A percentile compares a stretch with the other conserved stretches of the same genome.
Conservation (phyloP, 2,888 invertebrate species). For the Zeuzera pyrina region DNA sequence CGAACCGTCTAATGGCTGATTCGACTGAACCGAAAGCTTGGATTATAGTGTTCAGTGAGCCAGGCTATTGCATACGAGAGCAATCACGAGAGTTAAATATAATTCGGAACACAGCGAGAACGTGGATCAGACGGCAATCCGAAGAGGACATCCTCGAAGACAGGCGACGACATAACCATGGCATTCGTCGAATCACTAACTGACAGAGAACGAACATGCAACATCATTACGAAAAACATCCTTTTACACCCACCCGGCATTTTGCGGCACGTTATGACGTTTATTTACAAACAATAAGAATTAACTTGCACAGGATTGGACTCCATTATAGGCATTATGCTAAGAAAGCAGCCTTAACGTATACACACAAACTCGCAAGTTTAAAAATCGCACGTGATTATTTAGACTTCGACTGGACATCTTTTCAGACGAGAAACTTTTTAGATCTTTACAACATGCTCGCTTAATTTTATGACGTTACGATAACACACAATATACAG, state of each 20-base stretch:
- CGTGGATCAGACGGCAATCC: conserved; percentile 4
- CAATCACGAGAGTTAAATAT: conserved; percentile 3
- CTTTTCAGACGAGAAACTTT: background rate
- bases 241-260: conserved; percentile 4
- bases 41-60: conserved; percentile 1
- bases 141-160: conserved; percentile 1
- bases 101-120: conserved; percentile 2
- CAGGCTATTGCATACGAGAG: conserved; percentile 2
- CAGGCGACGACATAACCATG: conserved; percentile 6
- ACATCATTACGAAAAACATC: conserved; percentile 4
- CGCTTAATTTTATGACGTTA: background rate
- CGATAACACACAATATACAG: background rate
- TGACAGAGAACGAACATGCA: conserved; percentile 4
- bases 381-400: background rate
- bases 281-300: conserved; percentile 4
- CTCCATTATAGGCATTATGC: conserved; percentile 1
- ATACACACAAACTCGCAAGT: background rate
- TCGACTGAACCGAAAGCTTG: background rate
- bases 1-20: background rate
- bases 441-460: too few relatives aligned
- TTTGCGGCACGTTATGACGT: conserved; percentile 5
- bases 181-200: conserved; percentile 4
- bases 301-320: conserved; percentile 3
- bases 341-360: background rate
- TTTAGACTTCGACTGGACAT: background rate